These are phyloP conservation scores for Leucoraja ocellata DNA, from an alignment of 2,797 vertebrate species.

Conservation along the genomic window DNA sequence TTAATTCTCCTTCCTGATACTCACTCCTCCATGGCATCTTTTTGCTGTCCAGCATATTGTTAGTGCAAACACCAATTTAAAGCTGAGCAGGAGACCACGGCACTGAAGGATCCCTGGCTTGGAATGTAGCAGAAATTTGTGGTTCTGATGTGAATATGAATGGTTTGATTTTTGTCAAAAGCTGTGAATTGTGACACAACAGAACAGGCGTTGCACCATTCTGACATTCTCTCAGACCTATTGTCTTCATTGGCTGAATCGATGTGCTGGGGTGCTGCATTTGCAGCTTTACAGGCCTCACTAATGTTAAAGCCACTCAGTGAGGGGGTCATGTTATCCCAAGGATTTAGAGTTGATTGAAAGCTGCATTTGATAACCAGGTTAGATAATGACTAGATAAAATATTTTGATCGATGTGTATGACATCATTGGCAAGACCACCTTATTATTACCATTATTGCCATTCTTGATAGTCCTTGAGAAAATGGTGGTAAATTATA, in stretches of 20 bases:
- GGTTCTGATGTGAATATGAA: background rate
- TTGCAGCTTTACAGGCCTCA: background rate
- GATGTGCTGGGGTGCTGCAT: background rate
- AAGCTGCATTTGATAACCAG: background rate
- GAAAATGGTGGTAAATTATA: too few species aligned
- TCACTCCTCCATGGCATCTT: too few species aligned
- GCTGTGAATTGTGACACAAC: constrained; percentile 8
- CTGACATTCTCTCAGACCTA: background rate
- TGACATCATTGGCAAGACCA: too few species aligned
- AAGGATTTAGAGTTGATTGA: background rate
- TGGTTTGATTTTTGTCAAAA: background rate
- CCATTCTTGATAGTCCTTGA: too few species aligned
- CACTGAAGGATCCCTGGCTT: background rate
- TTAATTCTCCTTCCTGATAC: background rate
- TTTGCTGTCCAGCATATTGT: background rate
- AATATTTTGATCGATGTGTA: background rate
- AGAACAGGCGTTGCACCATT: background rate
- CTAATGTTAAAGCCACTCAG: too few species aligned
- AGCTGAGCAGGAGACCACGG: background rate
- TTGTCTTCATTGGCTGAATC: background rate
- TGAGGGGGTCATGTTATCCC: background rate
- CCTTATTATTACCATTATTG: too few species aligned
- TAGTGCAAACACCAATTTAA: background rate
- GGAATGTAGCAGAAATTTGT: background rate
- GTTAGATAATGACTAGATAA: background rate